These are phyloP conservation scores for Lucilia sericata DNA, from an alignment of 1,140 invertebrate genomes.

Conservation along the genomic window DNA sequence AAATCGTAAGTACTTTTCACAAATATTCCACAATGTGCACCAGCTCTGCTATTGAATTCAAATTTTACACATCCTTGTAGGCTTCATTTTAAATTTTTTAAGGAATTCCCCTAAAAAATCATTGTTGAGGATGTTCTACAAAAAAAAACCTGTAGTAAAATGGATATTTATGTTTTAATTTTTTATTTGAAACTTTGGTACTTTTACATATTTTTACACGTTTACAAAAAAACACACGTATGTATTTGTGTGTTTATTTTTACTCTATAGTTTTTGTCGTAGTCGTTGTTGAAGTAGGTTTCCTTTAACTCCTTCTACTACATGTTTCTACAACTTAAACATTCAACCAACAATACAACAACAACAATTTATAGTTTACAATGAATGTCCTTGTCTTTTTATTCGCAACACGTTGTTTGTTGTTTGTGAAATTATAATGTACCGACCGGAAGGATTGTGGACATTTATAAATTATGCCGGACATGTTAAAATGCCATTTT, in stretches of 20 bases:
- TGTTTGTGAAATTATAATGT: slow-evolving; percentile 6
- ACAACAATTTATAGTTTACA: neutral
- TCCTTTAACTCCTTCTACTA: neutral
- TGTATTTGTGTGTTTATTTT: neutral
- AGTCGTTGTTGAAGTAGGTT: neutral
- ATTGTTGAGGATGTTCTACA: neutral
- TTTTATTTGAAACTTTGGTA: neutral
- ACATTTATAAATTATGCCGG: slow-evolving; percentile 44
- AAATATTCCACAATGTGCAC: no score
- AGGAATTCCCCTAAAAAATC: neutral
- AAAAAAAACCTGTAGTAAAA: neutral
- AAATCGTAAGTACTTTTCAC: no score
- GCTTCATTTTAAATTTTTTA: neutral
- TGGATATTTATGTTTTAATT: neutral
- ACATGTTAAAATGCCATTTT: slow-evolving; percentile 43
- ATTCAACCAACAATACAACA: neutral
- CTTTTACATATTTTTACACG: no score
- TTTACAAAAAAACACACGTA: neutral
- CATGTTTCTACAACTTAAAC: neutral
- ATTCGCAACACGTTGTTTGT: slow-evolving; percentile 14
- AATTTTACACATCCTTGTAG: neutral
- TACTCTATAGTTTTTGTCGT: neutral
- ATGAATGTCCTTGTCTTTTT: slow-evolving; percentile 9
- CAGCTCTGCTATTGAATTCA: no score
- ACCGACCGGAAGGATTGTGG: slow-evolving; percentile 33